Percentiles rank a stretch among this genome's conserved stretches.
Conservation (phyloP, 37 sponge, comb jelly and placozoan species). For the Beroe ovata region DNA sequence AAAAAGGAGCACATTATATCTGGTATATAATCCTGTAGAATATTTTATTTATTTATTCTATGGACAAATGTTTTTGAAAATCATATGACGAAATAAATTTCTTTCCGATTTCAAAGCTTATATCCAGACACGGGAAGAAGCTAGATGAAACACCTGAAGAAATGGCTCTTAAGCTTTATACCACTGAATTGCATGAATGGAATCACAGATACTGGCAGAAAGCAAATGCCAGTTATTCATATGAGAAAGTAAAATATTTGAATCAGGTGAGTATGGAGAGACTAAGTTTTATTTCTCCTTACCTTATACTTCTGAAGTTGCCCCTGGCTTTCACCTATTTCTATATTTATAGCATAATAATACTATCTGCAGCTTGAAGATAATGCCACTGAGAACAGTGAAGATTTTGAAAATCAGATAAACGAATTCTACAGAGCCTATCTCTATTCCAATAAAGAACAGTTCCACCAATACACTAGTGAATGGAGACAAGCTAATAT, state of each 20-base stretch:
- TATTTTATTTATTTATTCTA: too few relatives aligned
- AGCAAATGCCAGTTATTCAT: background rate
- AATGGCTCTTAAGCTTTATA: conserved; percentile 13
- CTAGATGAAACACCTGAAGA: conserved; percentile 60
- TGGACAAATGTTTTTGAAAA: too few relatives aligned
- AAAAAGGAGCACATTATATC: too few relatives aligned
- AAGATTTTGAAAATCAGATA: conserved; percentile 20
- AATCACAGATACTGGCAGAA: conserved; percentile 51
- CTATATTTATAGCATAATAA: too few relatives aligned
- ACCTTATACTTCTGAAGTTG: too few relatives aligned
- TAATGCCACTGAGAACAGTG: background rate
- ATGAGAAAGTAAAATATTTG: background rate
- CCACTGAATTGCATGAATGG: conserved; percentile 57
- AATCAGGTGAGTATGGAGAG: background rate
- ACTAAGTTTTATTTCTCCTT: too few relatives aligned
- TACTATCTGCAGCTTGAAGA: conserved; percentile 24
- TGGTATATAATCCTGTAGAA: too few relatives aligned
- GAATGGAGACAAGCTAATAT: conserved; percentile 42
- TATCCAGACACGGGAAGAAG: conserved; percentile 47
- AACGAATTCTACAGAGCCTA: conserved; percentile 41
- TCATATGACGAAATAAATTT: too few relatives aligned
- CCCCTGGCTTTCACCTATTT: too few relatives aligned
- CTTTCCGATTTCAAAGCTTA: too few relatives aligned
- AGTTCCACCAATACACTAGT: conserved; percentile 18
- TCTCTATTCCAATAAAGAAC: conserved; percentile 15